These are phyloP conservation scores for Catagonus wagneri DNA, from an alignment of 2,113 vertebrate genomes.

Conservation along the genomic window DNA sequence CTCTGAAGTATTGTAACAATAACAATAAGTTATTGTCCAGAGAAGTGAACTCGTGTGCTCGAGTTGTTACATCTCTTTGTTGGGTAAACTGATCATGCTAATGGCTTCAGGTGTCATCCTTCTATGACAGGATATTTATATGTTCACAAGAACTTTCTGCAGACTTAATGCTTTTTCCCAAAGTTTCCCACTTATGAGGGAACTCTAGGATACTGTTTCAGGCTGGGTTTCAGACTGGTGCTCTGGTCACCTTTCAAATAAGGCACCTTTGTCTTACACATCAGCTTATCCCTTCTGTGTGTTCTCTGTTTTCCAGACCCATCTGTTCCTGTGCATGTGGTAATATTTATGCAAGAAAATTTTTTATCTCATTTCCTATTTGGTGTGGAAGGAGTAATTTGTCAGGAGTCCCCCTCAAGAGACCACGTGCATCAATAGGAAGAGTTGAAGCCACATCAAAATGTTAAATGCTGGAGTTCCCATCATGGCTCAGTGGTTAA, in stretches of 20 bases:
- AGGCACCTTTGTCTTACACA: not conserved
- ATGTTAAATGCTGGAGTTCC: too few relatives aligned
- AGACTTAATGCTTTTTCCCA: not conserved
- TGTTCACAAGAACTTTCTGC: not conserved
- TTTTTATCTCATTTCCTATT: slow-evolving; percentile 52
- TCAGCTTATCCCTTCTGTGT: not conserved
- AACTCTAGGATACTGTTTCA: not conserved
- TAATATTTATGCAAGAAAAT: slow-evolving; percentile 56
- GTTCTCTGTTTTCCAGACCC: not conserved
- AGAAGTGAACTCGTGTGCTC: not conserved
- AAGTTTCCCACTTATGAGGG: not conserved
- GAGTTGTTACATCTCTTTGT: not conserved
- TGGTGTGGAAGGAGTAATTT: slow-evolving; percentile 21
- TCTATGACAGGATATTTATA: not conserved
- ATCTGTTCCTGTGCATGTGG: not conserved
- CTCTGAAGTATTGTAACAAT: not conserved
- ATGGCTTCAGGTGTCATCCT: not conserved
- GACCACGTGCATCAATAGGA: not conserved
- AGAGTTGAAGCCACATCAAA: not conserved
- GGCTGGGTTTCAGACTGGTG: not conserved
- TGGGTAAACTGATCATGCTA: not conserved
- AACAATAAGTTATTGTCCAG: not conserved
- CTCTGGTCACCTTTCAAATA: not conserved
- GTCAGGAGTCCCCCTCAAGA: not conserved
- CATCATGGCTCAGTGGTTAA: too few relatives aligned